These are phyloP conservation scores for Notoglanidium macrostoma DNA, from an alignment of 2,797 vertebrate species.

Conservation along the genomic window DNA sequence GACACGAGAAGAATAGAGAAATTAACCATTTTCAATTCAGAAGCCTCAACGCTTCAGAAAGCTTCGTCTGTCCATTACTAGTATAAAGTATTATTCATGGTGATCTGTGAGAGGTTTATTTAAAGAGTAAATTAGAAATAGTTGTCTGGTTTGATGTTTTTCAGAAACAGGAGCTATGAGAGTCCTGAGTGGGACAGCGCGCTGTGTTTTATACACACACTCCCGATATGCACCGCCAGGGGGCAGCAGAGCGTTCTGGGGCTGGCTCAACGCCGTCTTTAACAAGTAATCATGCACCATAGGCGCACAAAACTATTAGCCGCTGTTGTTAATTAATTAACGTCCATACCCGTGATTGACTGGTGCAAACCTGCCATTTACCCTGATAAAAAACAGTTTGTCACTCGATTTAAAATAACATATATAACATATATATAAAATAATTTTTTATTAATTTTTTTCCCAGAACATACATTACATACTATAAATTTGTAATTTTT, in stretches of 20 bases:
- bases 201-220: constrained; percentile 47
- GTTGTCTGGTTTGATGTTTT: neutral
- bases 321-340: neutral
- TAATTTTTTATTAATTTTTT: too few relatives aligned
- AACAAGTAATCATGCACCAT: constrained; percentile 82
- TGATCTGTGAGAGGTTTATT: neutral
- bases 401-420: neutral
- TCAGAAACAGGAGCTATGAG: constrained; percentile 66
- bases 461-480: too few relatives aligned
- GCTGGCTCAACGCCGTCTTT: constrained; percentile 94
- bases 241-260: constrained; percentile 84
- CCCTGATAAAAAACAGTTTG: neutral
- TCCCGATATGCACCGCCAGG: constrained; percentile 32
- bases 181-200: constrained; percentile 66
- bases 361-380: neutral
- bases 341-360: neutral
- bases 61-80: neutral
- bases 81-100: neutral
- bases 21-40: neutral
- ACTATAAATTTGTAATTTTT: too few relatives aligned
- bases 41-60: neutral
- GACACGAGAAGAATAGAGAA: neutral
- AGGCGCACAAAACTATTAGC: too few relatives aligned
- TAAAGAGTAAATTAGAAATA: neutral
- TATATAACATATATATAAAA: too few relatives aligned